phyloP scores from a whole-genome alignment of 2,113 vertebrate species.

The Motacilla alba region DNA sequence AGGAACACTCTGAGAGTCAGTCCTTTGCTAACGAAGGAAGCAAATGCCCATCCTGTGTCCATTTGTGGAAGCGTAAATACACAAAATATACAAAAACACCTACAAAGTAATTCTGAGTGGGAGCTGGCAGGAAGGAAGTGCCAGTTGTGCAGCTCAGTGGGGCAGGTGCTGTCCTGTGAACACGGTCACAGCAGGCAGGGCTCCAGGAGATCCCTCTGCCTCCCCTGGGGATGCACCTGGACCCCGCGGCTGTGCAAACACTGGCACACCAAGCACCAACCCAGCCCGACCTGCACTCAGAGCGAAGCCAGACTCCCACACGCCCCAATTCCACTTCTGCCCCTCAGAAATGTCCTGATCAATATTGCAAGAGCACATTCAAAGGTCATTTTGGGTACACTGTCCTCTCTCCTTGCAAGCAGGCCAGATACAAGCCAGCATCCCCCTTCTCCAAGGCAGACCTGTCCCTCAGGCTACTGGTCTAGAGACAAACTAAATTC shows the following conservation, averaged over 20 bases:
- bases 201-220: not conserved
- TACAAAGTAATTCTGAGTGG: not conserved
- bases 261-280: not conserved
- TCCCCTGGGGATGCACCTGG: not conserved
- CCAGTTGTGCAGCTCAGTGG: not conserved
- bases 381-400: not conserved
- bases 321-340: not conserved
- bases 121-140: not conserved
- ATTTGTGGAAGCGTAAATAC: not conserved
- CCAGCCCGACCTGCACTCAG: not conserved
- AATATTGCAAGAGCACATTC: not conserved
- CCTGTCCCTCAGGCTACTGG: not conserved
- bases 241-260: not conserved
- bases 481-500: not conserved
- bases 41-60: not conserved
- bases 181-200: rapidly evolving
- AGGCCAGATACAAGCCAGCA: not conserved
- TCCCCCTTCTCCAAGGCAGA: not conserved
- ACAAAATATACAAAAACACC: constrained; percentile 3
- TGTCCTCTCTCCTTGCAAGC: not conserved
- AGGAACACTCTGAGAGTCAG: not conserved
- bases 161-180: rapidly evolving
- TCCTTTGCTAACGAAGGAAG: not conserved
- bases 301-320: not conserved
- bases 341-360: not conserved